phyloP scores from a whole-genome alignment of 2,888 invertebrate species.

The Conomelus anceps region DNA sequence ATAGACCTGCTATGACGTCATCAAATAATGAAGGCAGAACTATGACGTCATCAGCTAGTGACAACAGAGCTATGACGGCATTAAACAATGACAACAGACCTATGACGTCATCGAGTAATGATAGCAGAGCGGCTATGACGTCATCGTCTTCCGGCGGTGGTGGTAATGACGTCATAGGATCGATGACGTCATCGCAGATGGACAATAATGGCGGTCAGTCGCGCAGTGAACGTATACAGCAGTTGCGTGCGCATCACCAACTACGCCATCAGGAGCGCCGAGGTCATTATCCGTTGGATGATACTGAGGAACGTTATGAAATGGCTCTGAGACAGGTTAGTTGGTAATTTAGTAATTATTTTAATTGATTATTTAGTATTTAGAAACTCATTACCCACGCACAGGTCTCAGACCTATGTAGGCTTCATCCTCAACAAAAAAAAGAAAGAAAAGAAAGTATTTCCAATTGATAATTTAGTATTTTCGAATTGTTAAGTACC shows the following conservation, averaged over 20 bases:
- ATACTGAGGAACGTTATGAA: conserved; percentile 47
- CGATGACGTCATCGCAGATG: background rate
- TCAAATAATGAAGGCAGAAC: background rate
- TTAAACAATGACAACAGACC: background rate
- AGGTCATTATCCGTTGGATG: conserved; percentile 52
- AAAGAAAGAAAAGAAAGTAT: too few species aligned
- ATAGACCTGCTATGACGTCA: background rate
- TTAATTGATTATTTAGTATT: background rate
- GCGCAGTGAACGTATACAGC: conserved; percentile 45
- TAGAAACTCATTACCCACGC: too few species aligned
- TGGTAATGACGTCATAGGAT: background rate
- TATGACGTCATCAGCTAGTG: background rate
- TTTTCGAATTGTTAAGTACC: too few species aligned
- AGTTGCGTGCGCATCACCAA: conserved; percentile 49
- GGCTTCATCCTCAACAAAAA: too few species aligned
- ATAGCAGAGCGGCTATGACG: background rate
- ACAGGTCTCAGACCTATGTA: too few species aligned
- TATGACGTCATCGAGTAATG: background rate
- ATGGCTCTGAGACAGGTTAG: conserved; percentile 42
- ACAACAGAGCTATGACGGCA: background rate
- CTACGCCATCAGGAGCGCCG: conserved; percentile 51
- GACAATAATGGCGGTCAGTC: conserved; percentile 29
- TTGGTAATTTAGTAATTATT: background rate
- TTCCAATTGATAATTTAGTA: too few species aligned
- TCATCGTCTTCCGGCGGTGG: background rate